phyloP scores from a whole-genome alignment of 2,888 invertebrate species.

The Ophioninae sp. region DNA sequence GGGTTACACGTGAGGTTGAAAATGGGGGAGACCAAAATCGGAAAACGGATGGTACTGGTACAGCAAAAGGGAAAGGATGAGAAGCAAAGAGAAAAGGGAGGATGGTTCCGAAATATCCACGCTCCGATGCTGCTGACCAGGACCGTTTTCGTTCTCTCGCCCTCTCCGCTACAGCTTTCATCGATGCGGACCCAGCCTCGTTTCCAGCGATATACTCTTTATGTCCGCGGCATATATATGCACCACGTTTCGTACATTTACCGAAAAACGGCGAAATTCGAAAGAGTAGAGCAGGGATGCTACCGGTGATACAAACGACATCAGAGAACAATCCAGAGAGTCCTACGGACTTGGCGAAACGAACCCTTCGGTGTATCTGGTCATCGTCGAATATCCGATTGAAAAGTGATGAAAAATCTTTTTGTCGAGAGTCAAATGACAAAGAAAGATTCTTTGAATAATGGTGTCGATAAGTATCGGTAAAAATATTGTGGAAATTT shows the following conservation, averaged over 20 bases:
- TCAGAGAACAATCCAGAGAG: conserved; percentile 49
- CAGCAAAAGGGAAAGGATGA: conserved; percentile 5
- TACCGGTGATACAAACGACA: conserved; percentile 42
- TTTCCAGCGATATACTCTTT: conserved; percentile 38
- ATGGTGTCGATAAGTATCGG: too few species aligned
- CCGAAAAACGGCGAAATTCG: conserved; percentile 64
- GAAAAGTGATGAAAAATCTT: conserved; percentile 8
- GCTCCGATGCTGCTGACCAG: conserved; percentile 69
- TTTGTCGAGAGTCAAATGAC: background rate
- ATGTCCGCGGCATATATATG: conserved; percentile 4
- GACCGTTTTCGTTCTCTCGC: conserved; percentile 61
- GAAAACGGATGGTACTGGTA: conserved; percentile 32
- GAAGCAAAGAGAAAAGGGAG: background rate
- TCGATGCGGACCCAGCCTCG: conserved; percentile 60
- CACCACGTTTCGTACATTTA: conserved; percentile 46
- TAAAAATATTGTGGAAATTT: too few species aligned
- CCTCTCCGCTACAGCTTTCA: conserved; percentile 43
- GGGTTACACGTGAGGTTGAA: conserved; percentile 48
- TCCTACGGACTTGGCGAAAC: conserved; percentile 19
- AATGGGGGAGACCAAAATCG: conserved; percentile 57
- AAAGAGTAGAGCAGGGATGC: background rate
- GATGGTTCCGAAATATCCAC: conserved; percentile 66
- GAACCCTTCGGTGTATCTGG: conserved; percentile 23
- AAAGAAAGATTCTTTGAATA: background rate
- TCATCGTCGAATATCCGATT: conserved; percentile 48